These are phyloP conservation scores for Oasisia sp. DNA, from an alignment of 2,888 invertebrate species.

Conservation along the genomic window DNA sequence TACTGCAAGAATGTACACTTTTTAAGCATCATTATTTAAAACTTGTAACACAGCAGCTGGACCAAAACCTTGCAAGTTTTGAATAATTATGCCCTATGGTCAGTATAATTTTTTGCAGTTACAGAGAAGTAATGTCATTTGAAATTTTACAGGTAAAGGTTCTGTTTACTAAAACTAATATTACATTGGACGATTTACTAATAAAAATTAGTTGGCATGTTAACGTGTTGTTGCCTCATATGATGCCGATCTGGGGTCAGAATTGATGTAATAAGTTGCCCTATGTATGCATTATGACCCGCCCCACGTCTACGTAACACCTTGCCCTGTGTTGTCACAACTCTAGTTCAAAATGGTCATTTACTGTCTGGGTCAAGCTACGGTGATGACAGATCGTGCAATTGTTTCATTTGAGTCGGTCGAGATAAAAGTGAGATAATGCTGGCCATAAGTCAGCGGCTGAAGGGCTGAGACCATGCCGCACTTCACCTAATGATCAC, in stretches of 20 bases:
- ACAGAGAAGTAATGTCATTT: too few species aligned
- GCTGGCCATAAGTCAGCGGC: background rate
- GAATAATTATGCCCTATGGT: too few species aligned
- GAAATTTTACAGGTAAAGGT: too few species aligned
- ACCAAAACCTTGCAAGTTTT: too few species aligned
- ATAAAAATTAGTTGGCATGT: too few species aligned
- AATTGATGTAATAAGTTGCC: background rate
- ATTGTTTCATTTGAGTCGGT: background rate
- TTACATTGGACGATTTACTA: too few species aligned
- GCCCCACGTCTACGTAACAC: background rate
- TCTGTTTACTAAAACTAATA: too few species aligned
- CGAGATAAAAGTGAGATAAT: background rate
- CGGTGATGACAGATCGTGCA: background rate
- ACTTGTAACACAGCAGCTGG: too few species aligned
- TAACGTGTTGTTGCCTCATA: too few species aligned
- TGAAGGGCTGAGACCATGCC: background rate
- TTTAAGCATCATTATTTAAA: too few species aligned
- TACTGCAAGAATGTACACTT: too few species aligned
- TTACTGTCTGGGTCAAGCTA: background rate
- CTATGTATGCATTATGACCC: background rate
- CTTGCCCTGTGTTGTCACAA: background rate
- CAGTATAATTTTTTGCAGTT: too few species aligned
- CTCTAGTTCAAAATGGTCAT: constrained; percentile 3
- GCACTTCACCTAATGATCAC: background rate
- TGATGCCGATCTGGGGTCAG: background rate